These are phyloP conservation scores for Danaus chrysippus DNA, from an alignment of 2,888 invertebrate species.

Conservation along the genomic window DNA sequence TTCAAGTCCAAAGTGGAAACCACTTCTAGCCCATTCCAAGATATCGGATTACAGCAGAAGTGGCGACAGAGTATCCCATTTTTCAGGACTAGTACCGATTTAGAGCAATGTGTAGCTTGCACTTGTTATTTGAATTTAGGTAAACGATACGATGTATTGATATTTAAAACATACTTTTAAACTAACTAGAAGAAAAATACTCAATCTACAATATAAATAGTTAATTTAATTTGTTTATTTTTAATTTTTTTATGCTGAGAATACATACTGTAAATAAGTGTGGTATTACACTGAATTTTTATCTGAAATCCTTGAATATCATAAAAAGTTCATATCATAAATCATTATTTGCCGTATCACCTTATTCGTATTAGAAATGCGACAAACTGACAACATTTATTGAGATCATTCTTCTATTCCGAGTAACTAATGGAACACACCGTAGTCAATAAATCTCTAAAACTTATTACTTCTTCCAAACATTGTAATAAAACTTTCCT, in stretches of 20 bases:
- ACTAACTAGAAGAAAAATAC: too few relatives aligned
- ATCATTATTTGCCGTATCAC: too few relatives aligned
- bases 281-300: too few relatives aligned
- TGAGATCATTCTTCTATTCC: neutral
- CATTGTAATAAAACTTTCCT: slow-evolving; percentile 22
- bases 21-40: slow-evolving; percentile 24
- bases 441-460: slow-evolving; percentile 4
- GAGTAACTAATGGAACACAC: neutral
- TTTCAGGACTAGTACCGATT: slow-evolving; percentile 25
- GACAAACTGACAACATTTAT: too few relatives aligned
- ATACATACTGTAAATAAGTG: too few relatives aligned
- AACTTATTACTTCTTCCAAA: slow-evolving; percentile 1
- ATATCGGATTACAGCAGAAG: slow-evolving; percentile 31
- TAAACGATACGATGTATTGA: neutral
- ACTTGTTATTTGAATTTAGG: neutral
- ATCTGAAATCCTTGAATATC: too few relatives aligned
- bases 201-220: too few relatives aligned
- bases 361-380: too few relatives aligned
- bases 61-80: slow-evolving; percentile 27
- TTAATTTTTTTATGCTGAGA: too few relatives aligned
- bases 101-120: slow-evolving; percentile 22
- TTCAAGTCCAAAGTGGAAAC: slow-evolving; percentile 19
- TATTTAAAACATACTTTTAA: neutral
- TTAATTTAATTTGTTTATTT: too few relatives aligned
- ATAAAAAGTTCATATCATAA: too few relatives aligned